These are phyloP conservation scores for Paratilapia polleni DNA, from an alignment of 2,113 vertebrate genomes.

Conservation along the genomic window DNA sequence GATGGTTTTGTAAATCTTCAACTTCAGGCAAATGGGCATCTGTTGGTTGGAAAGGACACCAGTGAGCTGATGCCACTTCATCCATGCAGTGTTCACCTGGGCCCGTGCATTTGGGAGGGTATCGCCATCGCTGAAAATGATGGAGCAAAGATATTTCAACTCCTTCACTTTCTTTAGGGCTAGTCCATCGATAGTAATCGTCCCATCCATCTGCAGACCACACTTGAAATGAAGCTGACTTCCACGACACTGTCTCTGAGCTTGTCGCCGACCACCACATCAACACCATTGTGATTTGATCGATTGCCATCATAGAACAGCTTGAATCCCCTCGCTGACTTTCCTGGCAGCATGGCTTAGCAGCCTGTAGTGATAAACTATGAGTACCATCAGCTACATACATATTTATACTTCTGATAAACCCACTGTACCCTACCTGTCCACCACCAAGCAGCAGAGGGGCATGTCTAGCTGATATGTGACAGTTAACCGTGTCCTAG, in stretches of 20 bases:
- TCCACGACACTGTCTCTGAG: background rate
- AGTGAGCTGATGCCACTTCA: background rate
- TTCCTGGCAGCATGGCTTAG: background rate
- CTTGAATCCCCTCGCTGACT: background rate
- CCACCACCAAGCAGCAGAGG: background rate
- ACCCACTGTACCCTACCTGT: background rate
- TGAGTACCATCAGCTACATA: background rate
- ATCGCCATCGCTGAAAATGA: background rate
- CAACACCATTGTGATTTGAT: background rate
- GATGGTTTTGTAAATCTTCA: background rate
- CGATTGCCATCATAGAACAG: background rate
- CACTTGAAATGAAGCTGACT: background rate
- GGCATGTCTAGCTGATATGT: background rate
- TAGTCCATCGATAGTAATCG: background rate
- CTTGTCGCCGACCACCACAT: background rate
- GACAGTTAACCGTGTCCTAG: no score
- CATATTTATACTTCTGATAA: no score
- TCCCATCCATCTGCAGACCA: background rate
- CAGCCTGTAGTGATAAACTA: background rate
- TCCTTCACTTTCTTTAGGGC: background rate
- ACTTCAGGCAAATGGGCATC: background rate
- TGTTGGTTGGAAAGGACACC: background rate
- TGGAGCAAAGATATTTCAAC: background rate
- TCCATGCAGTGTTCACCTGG: background rate
- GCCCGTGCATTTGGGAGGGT: background rate